phyloP scores from a whole-genome alignment of 2,113 vertebrate species.

The Excalfactoria chinensis region DNA sequence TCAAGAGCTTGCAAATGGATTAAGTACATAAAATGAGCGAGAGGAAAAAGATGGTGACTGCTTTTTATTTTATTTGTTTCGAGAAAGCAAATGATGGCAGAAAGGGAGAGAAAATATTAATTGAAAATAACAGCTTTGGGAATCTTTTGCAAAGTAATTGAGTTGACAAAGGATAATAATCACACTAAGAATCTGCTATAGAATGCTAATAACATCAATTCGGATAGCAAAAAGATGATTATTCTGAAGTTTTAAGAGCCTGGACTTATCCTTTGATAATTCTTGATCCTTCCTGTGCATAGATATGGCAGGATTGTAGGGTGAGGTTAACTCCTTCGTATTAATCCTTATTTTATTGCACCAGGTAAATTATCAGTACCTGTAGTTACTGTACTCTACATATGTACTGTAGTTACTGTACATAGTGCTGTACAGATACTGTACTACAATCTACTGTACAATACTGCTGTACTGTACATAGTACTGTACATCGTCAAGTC shows the following conservation, averaged over 20 bases:
- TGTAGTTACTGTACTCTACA: not conserved
- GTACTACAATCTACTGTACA: no score
- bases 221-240: not conserved
- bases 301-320: not conserved
- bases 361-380: not conserved
- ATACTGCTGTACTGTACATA: no score
- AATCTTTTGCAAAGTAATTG: not conserved
- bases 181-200: not conserved
- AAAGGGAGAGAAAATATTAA: not conserved
- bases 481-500: not conserved
- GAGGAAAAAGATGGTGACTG: not conserved
- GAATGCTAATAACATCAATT: not conserved
- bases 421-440: no score
- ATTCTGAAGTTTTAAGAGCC: not conserved
- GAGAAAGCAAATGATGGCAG: not conserved
- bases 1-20: not conserved
- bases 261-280: not conserved
- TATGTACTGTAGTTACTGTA: no score
- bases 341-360: not conserved
- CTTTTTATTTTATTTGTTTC: not conserved
- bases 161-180: not conserved
- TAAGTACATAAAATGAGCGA: not conserved
- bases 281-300: not conserved
- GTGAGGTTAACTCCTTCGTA: not conserved
- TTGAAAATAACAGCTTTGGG: not conserved